phyloP scores from a whole-genome alignment of 2,113 vertebrate genomes.

The Rhynchopsitta pachyrhyncha region DNA sequence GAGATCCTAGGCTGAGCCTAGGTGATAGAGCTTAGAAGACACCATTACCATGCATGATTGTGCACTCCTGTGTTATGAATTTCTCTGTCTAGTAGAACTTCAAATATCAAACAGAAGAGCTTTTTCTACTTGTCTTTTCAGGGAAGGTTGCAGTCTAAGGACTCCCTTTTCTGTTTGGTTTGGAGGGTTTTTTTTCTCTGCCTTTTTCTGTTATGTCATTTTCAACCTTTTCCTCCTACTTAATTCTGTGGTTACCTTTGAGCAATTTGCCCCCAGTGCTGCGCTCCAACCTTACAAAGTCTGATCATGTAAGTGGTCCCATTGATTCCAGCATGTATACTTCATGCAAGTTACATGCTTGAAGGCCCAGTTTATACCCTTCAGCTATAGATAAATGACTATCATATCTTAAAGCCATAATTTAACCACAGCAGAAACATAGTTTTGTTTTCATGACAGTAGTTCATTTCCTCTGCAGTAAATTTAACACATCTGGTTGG shows the following conservation, averaged over 20 bases:
- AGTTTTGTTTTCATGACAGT: neutral
- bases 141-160: neutral
- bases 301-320: neutral
- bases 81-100: neutral
- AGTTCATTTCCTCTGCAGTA: neutral
- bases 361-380: neutral
- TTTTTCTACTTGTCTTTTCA: neutral
- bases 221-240: neutral
- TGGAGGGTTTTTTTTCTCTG: neutral
- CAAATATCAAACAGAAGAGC: neutral
- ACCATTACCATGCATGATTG: neutral
- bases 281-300: neutral
- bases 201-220: neutral
- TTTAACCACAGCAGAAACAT: neutral
- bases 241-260: neutral
- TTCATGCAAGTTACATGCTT: neutral
- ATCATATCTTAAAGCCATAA: neutral
- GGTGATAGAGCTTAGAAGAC: neutral
- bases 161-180: neutral
- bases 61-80: neutral
- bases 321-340: neutral
- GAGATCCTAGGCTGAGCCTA: neutral
- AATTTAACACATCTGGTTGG: neutral
- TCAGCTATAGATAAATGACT: neutral
- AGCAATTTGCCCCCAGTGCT: neutral